A percentile compares a stretch with the other conserved stretches of the same genome.
Conservation (phyloP, 2,888 invertebrate genomes). For the Brachypterus glaber region DNA sequence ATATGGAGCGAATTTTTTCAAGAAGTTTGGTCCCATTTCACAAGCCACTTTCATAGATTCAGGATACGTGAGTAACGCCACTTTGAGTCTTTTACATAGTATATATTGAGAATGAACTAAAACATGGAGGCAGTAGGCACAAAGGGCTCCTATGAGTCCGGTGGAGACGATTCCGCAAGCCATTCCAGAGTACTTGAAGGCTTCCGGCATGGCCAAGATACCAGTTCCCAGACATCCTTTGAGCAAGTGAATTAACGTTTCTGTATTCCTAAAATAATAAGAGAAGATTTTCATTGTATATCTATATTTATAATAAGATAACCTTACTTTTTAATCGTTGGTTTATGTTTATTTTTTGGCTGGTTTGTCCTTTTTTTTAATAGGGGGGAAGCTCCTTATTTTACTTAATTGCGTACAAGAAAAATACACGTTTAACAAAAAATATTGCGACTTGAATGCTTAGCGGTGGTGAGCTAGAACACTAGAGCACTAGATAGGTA, state of each 20-base stretch:
- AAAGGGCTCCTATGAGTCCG: conserved; percentile 61
- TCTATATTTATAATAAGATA: too few relatives aligned
- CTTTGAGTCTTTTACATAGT: conserved; percentile 52
- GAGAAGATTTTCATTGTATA: too few relatives aligned
- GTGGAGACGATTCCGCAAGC: conserved; percentile 66
- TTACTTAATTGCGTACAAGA: too few relatives aligned
- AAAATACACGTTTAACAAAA: too few relatives aligned
- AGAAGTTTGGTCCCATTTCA: conserved; percentile 55
- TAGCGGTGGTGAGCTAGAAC: too few relatives aligned
- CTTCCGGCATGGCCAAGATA: conserved; percentile 84
- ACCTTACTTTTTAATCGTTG: too few relatives aligned
- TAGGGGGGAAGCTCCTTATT: too few relatives aligned
- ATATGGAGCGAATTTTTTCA: conserved; percentile 47
- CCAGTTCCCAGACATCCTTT: conserved; percentile 89
- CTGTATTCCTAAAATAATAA: conserved; percentile 58
- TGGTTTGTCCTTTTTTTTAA: too few relatives aligned
- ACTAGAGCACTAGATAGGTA: too few relatives aligned
- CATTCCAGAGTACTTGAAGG: conserved; percentile 73
- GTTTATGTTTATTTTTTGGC: too few relatives aligned
- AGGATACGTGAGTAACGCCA: conserved; percentile 72
- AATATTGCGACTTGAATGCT: too few relatives aligned
- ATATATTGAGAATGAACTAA: conserved; percentile 56
- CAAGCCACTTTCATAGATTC: conserved; percentile 70
- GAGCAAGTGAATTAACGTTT: conserved; percentile 72
- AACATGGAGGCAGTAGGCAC: conserved; percentile 79